Evolutionary conservation across 2,888 invertebrate species (phyloP), one percentile per base, ranked within the genome.

Genomic region (Ophion costatus): DNA sequence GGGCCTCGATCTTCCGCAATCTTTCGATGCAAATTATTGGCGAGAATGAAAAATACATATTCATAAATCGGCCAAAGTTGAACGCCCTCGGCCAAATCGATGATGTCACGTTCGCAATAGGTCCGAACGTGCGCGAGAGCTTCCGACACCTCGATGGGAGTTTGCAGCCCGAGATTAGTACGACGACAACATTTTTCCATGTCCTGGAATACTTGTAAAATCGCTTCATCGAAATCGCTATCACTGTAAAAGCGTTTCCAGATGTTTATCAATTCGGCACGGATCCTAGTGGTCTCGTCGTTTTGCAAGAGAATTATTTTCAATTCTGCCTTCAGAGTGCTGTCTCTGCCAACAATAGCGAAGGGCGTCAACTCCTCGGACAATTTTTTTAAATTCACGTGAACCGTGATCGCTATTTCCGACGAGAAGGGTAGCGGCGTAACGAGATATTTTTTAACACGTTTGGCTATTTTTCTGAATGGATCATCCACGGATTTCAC

Each of bases 21-120:
- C 42, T 86, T 86, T 22, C 87, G 83, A 38, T 91, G 91, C 42
- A 91, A 81, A 76, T 86, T 87, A 51, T 86, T 84, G 0, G 88
- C 87, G 29, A 95, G 90, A 87, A 94, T 92, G 82, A 94, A 92
- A 63, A 95, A 91, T 9, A 95, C 90, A 82, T 95, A 95, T 17
- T 95, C 94, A 87, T 95, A 95, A 63, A 96, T 90, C 83, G 96
- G 96, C 86, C 96, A 92, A 3, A 96, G 89, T 90, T 95, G 94
- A 89, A 89, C 94, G 11, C 94, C 89, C 64, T 92, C 80, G 11
- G 92, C 89, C 29, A 94, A 85, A 1, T 91, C 88, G 0, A 82
- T 85, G 2, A 88, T 76, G 20, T 90, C n/a, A 73, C 74, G 76
- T 38, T 79, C 73, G 67, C 63, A 20, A 57, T 59, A 29, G 9